These are phyloP conservation scores for Darevskia nairensis DNA, from an alignment of 2,797 vertebrate species.

Conservation along the genomic window DNA sequence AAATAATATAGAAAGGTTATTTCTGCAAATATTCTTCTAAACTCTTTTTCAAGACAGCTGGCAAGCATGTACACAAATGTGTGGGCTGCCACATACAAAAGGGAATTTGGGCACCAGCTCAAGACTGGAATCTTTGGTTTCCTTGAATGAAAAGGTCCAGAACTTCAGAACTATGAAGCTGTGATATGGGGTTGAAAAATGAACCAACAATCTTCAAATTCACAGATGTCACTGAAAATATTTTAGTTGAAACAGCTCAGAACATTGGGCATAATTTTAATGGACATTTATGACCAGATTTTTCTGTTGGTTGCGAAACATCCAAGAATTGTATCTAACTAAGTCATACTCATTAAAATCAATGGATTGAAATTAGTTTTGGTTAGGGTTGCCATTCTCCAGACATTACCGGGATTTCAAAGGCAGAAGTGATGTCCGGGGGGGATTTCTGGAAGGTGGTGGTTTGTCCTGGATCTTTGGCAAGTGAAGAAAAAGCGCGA, in stretches of 20 bases:
- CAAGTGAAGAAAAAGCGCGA: too few relatives aligned
- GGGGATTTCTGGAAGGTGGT: too few relatives aligned
- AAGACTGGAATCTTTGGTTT: neutral
- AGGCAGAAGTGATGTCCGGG: too few relatives aligned
- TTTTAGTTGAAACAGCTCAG: neutral
- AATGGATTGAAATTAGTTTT: too few relatives aligned
- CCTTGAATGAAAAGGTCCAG: neutral
- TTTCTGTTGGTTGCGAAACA: neutral
- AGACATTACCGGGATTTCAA: too few relatives aligned
- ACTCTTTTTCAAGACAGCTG: neutral
- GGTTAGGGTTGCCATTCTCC: too few relatives aligned
- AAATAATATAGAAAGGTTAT: neutral
- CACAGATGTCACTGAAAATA: neutral
- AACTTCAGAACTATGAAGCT: neutral
- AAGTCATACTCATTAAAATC: too few relatives aligned
- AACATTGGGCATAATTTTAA: neutral
- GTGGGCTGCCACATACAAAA: neutral
- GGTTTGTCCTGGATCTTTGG: too few relatives aligned
- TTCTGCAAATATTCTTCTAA: neutral
- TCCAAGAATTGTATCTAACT: too few relatives aligned
- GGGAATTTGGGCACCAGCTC: neutral
- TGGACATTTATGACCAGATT: neutral
- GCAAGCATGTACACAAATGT: neutral
- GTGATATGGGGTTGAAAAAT: neutral
- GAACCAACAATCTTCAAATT: neutral